phyloP scores from a whole-genome alignment of 2,113 vertebrate genomes.

The Chloebia gouldiae region DNA sequence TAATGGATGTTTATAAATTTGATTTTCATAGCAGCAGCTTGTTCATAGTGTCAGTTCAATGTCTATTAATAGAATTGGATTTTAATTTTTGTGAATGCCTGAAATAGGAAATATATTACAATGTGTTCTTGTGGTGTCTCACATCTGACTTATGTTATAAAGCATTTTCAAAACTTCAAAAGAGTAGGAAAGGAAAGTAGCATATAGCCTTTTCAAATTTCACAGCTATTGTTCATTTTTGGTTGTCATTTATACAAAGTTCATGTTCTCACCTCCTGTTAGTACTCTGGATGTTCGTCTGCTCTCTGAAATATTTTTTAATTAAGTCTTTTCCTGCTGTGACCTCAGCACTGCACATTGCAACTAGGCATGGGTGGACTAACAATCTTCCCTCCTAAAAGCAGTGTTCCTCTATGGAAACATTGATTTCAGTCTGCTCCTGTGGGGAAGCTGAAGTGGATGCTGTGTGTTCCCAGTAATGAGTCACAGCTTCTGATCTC shows the following conservation, averaged over 20 bases:
- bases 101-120: not conserved
- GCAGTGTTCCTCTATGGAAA: not conserved
- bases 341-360: not conserved
- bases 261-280: not conserved
- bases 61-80: not conserved
- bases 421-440: not conserved
- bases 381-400: not conserved
- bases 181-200: not conserved
- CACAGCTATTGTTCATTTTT: not conserved
- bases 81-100: not conserved
- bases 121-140: not conserved
- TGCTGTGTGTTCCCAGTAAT: not conserved
- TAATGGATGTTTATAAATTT: not conserved
- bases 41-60: not conserved
- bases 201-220: not conserved
- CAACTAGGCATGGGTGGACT: not conserved
- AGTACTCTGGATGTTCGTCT: accelerated
- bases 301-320: not conserved
- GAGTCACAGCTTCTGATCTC: not conserved
- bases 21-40: not conserved
- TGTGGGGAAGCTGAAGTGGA: not conserved
- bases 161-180: not conserved
- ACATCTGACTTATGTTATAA: not conserved
- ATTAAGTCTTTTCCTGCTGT: not conserved
- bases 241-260: not conserved